phyloP scores from a whole-genome alignment of 2,113 vertebrate species.

The Siniperca chuatsi region DNA sequence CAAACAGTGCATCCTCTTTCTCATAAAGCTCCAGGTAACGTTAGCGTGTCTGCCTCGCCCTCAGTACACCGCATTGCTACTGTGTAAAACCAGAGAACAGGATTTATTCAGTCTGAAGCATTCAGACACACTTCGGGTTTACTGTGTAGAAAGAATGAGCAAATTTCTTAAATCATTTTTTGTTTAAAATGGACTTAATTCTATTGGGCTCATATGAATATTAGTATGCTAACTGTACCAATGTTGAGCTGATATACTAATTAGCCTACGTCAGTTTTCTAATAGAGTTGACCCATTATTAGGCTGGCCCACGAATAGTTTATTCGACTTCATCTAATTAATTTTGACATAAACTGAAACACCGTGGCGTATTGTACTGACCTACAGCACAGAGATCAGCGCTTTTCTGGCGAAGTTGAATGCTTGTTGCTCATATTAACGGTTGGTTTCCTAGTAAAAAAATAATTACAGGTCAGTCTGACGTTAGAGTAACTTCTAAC shows the following conservation, averaged over 20 bases:
- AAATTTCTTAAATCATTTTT: neutral
- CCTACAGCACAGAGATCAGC: neutral
- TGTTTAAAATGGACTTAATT: neutral
- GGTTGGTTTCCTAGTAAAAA: neutral
- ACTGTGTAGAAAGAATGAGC: neutral
- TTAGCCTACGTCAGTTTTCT: neutral
- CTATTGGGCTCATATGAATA: neutral
- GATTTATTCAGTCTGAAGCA: neutral
- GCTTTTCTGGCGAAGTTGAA: neutral
- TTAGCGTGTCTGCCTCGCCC: neutral
- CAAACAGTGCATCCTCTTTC: conserved; percentile 26
- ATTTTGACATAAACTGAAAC: neutral
- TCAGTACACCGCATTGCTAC: neutral
- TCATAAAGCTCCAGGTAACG: neutral
- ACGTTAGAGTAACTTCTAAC: neutral
- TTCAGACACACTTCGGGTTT: neutral
- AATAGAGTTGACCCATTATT: neutral
- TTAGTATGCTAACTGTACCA: neutral
- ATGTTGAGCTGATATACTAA: neutral
- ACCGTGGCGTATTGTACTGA: neutral
- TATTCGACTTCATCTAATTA: too few species aligned
- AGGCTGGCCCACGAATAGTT: neutral
- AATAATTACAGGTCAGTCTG: neutral
- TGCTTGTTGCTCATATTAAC: neutral
- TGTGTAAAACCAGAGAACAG: neutral